Percentiles rank a stretch among this genome's conserved stretches.
These are phyloP conservation scores for Leptoteleia sp. DNA, from an alignment of 1,140 invertebrate species.

Conservation along the genomic window DNA sequence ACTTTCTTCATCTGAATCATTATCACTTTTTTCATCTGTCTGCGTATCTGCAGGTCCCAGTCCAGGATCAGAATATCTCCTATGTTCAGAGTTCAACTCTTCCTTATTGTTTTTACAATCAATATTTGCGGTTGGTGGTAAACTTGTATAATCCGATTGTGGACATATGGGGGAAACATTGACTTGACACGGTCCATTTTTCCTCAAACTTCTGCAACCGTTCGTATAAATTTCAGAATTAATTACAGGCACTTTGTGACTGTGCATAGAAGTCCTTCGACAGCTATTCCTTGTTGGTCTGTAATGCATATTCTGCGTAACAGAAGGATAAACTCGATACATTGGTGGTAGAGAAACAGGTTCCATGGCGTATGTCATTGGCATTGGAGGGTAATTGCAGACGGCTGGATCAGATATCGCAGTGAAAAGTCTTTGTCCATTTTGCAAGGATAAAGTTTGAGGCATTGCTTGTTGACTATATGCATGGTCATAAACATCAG, in stretches of 20 bases:
- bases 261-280: conserved; percentile 56
- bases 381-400: conserved; percentile 80
- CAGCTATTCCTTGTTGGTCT: conserved; percentile 64
- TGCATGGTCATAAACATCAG: conserved; percentile 44
- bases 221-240: conserved; percentile 69
- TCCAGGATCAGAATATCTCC: conserved; percentile 83
- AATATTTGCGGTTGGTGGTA: conserved; percentile 80
- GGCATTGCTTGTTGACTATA: conserved; percentile 38
- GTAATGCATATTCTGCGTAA: conserved; percentile 68
- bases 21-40: conserved; percentile 73
- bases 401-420: conserved; percentile 81
- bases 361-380: conserved; percentile 80
- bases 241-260: conserved; percentile 24
- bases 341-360: conserved; percentile 81
- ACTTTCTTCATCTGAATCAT: conserved; percentile 74
- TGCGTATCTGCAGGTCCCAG: conserved; percentile 79
- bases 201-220: conserved; percentile 72
- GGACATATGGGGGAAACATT: conserved; percentile 13
- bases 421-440: conserved; percentile 79
- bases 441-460: conserved; percentile 60
- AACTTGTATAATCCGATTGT: conserved; percentile 78
- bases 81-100: conserved; percentile 75
- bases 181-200: conserved; percentile 73
- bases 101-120: conserved; percentile 71
- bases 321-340: conserved; percentile 74